Conservation (phyloP, 2,888 invertebrate species). For the Helicoverpa assulta region DNA sequence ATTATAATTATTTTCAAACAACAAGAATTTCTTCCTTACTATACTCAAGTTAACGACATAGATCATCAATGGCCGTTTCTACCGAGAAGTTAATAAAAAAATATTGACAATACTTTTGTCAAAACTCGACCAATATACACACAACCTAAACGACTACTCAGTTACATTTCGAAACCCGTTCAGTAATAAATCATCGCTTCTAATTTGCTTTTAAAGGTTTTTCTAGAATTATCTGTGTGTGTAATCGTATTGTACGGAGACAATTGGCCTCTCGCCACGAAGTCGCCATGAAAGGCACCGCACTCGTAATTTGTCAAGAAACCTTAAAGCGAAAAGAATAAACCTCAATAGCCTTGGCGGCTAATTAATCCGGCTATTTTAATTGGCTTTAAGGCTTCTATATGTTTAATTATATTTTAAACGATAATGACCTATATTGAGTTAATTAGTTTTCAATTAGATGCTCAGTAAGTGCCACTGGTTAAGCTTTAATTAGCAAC, state of each 20-base stretch:
- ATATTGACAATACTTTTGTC: background rate
- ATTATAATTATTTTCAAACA: no score
- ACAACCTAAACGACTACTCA: conserved; percentile 69
- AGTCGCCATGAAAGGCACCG: conserved; percentile 78
- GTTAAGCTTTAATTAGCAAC: conserved; percentile 44
- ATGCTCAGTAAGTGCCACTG: conserved; percentile 41
- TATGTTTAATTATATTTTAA: conserved; percentile 65
- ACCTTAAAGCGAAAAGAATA: conserved; percentile 74
- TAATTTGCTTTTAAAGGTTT: conserved; percentile 90
- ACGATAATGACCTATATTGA: conserved; percentile 62
- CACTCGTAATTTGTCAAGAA: conserved; percentile 84
- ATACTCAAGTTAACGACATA: no score
- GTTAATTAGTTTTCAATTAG: conserved; percentile 61
- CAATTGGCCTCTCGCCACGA: conserved; percentile 73
- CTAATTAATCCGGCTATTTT: conserved; percentile 85
- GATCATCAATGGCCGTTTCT: no score
- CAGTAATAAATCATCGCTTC: conserved; percentile 88
- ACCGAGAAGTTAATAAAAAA: no score
- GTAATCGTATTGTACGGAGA: conserved; percentile 86
- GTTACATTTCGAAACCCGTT: conserved; percentile 82
- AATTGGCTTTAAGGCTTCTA: conserved; percentile 77
- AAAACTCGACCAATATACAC: conserved; percentile 25
- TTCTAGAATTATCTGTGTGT: conserved; percentile 86
- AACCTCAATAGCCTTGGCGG: conserved; percentile 79
- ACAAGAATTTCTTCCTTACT: no score